Evolutionary conservation across 2,113 vertebrate species (phyloP), one percentile per base, ranked within the genome.

Genomic region (Tenebrosternarchus preto): DNA sequence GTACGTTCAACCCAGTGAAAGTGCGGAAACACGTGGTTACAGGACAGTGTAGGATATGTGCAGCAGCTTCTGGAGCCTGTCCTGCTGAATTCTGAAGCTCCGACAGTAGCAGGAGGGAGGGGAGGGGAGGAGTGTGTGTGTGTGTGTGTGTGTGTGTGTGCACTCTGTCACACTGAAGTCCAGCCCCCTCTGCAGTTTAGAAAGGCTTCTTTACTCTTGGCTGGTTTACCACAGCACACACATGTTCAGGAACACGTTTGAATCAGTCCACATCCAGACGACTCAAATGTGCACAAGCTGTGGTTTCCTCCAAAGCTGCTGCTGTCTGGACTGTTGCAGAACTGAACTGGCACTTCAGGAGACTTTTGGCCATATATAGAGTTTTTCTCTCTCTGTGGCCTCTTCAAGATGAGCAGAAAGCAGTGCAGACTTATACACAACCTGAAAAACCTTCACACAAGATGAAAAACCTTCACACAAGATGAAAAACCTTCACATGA

Each of bases 151-250:
- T n/a, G n/a, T n/a, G n/a, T n/a, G n/a, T n/a, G n/a, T n/a, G n/a
- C n/a, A n/a, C n/a, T n/a, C n/a, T 67, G 63, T 67, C 7, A 19
- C 29, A 36, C 63, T 36, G 5, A 33, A 31, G 33, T 20, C 33
- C 31, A 39, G 11, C 64, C 64, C 17, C 36, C 31, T 68, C 31
- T 39, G 7, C 63, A 67, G 19, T 29, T 6, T 67, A 19, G 31
- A 67, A 67, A 20, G 63, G 29, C 64, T 39, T 20, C 64, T 39
- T 68, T 68, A 68, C 19, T 68, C 64, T 68, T 68, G 64, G 33
- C 64, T 68, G 31, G 31, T 24, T 36, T n/a, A 39, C 31, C 64
- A 39, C 64, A 68, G 20, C 64, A 39, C 64, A 68, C 64, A 68
- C 64, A 22, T 39, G 33, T 39, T 68, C 33, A 5, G 19, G 31